Evolutionary conservation across 2,888 invertebrate genomes (phyloP), one percentile per base, ranked within the genome.

Genomic region (Tromatobia lineatoria): DNA sequence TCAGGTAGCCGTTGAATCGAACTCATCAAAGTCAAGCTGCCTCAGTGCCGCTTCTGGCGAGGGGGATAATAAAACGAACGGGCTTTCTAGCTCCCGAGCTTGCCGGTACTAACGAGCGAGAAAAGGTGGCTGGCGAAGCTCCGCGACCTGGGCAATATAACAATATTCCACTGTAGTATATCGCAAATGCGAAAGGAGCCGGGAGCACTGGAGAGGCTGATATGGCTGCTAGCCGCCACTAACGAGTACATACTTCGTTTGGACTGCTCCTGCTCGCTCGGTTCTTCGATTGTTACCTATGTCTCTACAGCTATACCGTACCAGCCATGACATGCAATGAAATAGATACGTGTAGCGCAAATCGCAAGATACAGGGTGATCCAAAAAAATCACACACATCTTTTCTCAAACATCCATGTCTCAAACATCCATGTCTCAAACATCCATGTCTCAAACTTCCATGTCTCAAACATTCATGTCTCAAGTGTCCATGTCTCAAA

Each of bases 1-100:
- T 29, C 64, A 45, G 67, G 77, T 69, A 34, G 73, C 59, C 42
- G 59, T 23, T 59, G 69, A 78, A 25, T 75, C 38, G 74, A 75
- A 79, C 74, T 82, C 74, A 54, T 82, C 82, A 82, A 82, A 78
- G 73, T 82, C 59, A 34, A 69, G 69, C 57, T 69, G 74, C 73
- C 45, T 20, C 50, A 15, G 20, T 73, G 67, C 73, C 25, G 71
- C 54, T 73, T n/a, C 42, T 45, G 45, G 18, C 38, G 50, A n/a
- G 13, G n/a, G 57, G 34, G 25, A 42, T 57, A 71, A 73, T 47
- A 67, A 54, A 75, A 79, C 67, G 69, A 70, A 70, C 69, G 54
- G 34, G 74, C 23, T 78, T n/a, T 45, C 45, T 15, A 11, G 71
- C 18, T 29, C 29, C 13, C 45, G 42, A n/a, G 50, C 45, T 54